Base-by-base conservation (phyloP, 2,888 invertebrate species). In the Yponomeuta plumbellus region DNA sequence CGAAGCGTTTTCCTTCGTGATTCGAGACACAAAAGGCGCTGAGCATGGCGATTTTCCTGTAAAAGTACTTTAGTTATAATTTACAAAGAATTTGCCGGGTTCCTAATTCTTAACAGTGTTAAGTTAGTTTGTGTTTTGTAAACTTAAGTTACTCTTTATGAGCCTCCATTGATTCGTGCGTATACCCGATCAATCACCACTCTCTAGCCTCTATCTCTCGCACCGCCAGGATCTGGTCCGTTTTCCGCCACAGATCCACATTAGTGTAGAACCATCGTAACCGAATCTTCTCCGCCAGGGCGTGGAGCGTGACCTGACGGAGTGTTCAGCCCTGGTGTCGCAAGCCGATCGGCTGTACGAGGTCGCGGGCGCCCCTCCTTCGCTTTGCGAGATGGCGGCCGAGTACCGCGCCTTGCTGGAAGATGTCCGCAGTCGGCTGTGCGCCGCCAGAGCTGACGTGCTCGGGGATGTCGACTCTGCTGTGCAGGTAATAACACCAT, bases 341-440 rank as follows among this genome's bases (percentile, higher is more conserved):
- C 83, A 85, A 1, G 90, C 90, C 0, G 88, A 91, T 72, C 78
- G 88, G 0, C 76, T 90, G 17, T 78, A 86, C 1, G 71, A 68
- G 0, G 74, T 78, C 0, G 82, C 44, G 17, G 44, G 44, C 34
- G n/a, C 23, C 26, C 17, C 11, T 5, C n/a, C 23, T 17, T 34
- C 17, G n/a, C 34, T n/a, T 4, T n/a, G 21, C 17, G 58, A 3
- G 6, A 21, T 20, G 58, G 11, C 58, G 21, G 58, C 21, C 1
- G 91, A 91, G 74, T 91, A 90, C 76, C 80, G 82, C 63, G 86
- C 85, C 4, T 78, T 91, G 61, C 80, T 74, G 69, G 80, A 77
- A 0, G 91, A 91, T 69, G 89, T 91, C 0, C 70, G 77, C 22
- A 78, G 83, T 6, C 71, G 90, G 2, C 76, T 91, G 0, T 75